Evolutionary conservation across 2,888 invertebrate genomes (phyloP), one percentile per base, ranked within the genome.

Genomic region (Laothoe populi): DNA sequence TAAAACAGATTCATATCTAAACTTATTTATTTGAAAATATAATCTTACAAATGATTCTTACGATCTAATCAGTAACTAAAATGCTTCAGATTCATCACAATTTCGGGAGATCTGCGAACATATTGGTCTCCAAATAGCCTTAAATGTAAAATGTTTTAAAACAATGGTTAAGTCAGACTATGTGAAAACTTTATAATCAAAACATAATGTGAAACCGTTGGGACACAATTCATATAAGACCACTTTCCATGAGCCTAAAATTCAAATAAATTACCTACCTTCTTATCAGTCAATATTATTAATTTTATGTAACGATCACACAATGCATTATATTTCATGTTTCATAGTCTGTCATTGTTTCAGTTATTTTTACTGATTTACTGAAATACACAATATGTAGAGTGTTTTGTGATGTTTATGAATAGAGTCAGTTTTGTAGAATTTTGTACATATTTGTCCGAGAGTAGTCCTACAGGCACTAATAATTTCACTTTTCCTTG

Each of bases 401-500:
- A 31, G 31, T 31, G 8, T 31, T 31, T 5, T 31, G 31, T 31
- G 31, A 31, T 31, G 31, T 8, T 31, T 31, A 8, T 31, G 5
- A 8, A 0, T 31, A 26, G 4, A n/a, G n/a, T n/a, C n/a, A n/a
- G n/a, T n/a, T n/a, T n/a, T n/a, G n/a, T 3, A 26, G 26, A 26
- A 26, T 26, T 26, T 26, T 26, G 26, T 26, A 26, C n/a, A 26
- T 26, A 7, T 13, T 2, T 2, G 19, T 11, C 19, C 35, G 7
- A 8, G 11, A 58, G n/a, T 58, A 40, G 2, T 19, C 31, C 5
- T 42, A 13, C 24, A 40, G 57, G 23, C 38, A 11, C 23, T n/a
- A 24, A 7, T 63, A 62, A 64, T 0, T 60, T 65, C 72, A 77
- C 66, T 83, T 82, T 1, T 83, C 77, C 68, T 82, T 86, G 57